Base-by-base conservation (phyloP, 2,113 vertebrate species). In the Brienomyrus brachyistius region DNA sequence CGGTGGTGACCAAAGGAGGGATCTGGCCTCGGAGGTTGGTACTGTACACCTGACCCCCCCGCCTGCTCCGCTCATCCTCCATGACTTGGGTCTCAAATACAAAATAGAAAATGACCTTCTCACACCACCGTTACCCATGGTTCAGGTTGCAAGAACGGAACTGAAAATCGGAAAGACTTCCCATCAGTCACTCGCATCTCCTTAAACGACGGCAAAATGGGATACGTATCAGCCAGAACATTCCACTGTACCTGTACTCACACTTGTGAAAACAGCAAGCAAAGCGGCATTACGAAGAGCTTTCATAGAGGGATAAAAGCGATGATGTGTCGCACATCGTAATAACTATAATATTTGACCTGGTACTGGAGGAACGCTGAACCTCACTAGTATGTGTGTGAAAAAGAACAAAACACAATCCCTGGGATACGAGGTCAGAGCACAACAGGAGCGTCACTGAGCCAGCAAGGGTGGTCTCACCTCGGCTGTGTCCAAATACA, bases 1-100 rank as follows among this genome's bases (percentile, higher is more conserved):
- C 94, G 0, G 98, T 99, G 74, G 98, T 99, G 92, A 99, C 98
- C 15, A 99, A 95, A 6, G 98, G 98, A 70, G 98, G 98, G 51
- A 99, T 93, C 92, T 99, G 98, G 91, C 98, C 98, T 94, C 97
- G 96, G 77, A 95, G 88, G 91, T 97, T 98, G 83, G 98, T 98
- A 89, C 92, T 92, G 89, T 96, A 99, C 35, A 97, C 92, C 89
- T 98, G 97, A 11, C 96, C 97, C 43, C 94, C 96, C 89, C 95
- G 93, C 89, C 94, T 94, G 74, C 92, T 91, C 92, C 96, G 96
- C 94, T 99, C 98, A 87, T 94, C 96, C 91, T 98, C 97, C 9
- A 99, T 99, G 40, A 99, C 97, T 91, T 99, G 97, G 86, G 96
- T 99, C 98, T 99, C 92, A 88, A 93, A 13, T 84, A 47, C 9